Percentiles rank a stretch among this genome's conserved stretches.
These are phyloP conservation scores for Tachycineta bicolor DNA, from an alignment of 2,113 vertebrate genomes.

Conservation along the genomic window DNA sequence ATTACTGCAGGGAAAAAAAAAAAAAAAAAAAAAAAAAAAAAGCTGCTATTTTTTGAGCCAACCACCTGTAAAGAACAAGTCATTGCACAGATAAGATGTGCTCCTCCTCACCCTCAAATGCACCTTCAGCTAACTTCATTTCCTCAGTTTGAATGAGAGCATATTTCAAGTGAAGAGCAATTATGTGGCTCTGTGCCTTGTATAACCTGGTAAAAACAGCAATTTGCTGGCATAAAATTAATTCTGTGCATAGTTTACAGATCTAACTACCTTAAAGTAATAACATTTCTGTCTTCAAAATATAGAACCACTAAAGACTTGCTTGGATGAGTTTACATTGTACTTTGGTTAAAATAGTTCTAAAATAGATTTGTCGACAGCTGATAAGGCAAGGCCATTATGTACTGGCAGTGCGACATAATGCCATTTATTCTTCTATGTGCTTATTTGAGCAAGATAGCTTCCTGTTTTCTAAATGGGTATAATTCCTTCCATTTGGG, in stretches of 20 bases:
- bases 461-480: not conserved
- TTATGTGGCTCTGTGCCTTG: constrained; percentile 37
- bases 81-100: constrained; percentile 24
- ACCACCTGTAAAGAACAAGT: constrained; percentile 61
- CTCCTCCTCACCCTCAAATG: not conserved
- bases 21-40: constrained; percentile 60
- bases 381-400: not conserved
- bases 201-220: constrained; percentile 54
- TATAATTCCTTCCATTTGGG: not conserved
- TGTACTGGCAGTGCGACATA: not conserved
- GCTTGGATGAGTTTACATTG: not conserved
- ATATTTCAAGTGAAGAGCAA: constrained; percentile 50
- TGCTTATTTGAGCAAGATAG: not conserved
- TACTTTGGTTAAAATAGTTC: not conserved
- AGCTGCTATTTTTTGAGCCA: constrained; percentile 60
- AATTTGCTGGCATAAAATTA: constrained; percentile 58
- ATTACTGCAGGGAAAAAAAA: constrained; percentile 57
- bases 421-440: not conserved
- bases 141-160: constrained; percentile 42
- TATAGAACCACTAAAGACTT: not conserved
- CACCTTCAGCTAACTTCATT: constrained; percentile 50
- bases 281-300: constrained; percentile 7
- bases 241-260: constrained; percentile 39
- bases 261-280: not conserved
- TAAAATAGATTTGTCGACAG: not conserved